Percentiles rank a stretch among this genome's conserved stretches.
Evolutionary conservation across 2,888 invertebrate genomes (phyloP).

Genomic region (Brachypalpus laphriformis): DNA sequence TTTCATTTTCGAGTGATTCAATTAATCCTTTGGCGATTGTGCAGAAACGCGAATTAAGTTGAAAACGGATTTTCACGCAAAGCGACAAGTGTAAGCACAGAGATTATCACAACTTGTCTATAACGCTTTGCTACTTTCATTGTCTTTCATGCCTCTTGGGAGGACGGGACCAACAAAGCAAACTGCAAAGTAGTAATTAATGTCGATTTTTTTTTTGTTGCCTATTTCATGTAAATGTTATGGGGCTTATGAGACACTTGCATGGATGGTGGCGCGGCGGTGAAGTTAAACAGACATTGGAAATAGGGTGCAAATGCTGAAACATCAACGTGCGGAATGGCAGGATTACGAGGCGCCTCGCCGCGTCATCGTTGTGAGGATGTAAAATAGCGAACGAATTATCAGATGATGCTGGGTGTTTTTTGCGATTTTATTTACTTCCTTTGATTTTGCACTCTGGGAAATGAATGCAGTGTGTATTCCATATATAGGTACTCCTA

Average conservation of each 20-base stretch:
- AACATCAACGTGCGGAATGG: conserved; percentile 28
- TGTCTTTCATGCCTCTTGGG: conserved; percentile 46
- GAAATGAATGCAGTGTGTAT: neutral
- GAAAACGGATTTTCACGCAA: conserved; percentile 38
- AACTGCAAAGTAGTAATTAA: conserved; percentile 63
- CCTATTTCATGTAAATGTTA: conserved; percentile 50
- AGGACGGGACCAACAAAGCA: conserved; percentile 27
- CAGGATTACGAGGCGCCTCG: conserved; percentile 22
- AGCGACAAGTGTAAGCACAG: conserved; percentile 46
- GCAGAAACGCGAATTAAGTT: conserved; percentile 55
- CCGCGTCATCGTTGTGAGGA: neutral
- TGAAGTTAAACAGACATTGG: conserved; percentile 33
- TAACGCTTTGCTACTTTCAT: conserved; percentile 53
- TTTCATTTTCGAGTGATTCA: conserved; percentile 57
- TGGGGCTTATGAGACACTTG: conserved; percentile 30
- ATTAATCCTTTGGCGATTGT: conserved; percentile 61
- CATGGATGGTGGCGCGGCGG: conserved; percentile 1
- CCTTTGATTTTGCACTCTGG: neutral
- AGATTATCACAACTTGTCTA: conserved; percentile 61
- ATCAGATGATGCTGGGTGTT: neutral
- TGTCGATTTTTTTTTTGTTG: conserved; percentile 48
- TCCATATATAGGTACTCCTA: neutral
- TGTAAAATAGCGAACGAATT: conserved; percentile 10
- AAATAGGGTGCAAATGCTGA: conserved; percentile 51
- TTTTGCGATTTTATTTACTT: neutral